Percentiles rank a stretch among this genome's conserved stretches.
Evolutionary conservation across 1,140 invertebrate genomes (phyloP).

Genomic region (Popillia japonica): DNA sequence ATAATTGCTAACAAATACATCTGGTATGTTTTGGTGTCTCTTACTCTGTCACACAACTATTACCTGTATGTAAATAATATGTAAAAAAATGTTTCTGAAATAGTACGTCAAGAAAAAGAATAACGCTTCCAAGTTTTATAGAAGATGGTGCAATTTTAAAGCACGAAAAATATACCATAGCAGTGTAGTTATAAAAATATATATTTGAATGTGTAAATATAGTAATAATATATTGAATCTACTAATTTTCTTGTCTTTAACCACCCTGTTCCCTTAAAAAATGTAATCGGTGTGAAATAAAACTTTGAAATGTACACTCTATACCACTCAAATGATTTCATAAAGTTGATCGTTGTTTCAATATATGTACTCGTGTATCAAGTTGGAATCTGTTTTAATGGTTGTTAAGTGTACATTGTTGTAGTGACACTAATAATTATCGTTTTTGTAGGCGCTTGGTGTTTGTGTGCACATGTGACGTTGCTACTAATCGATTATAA

Average conservation of each 20-base stretch:
- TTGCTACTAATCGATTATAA: background rate
- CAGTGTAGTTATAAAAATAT: slow-evolving; percentile 32
- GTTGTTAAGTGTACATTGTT: background rate
- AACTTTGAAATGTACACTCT: background rate
- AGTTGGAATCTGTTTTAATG: background rate
- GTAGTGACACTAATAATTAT: background rate
- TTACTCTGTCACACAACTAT: background rate
- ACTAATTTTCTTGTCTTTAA: slow-evolving; percentile 39
- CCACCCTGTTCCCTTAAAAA: slow-evolving; percentile 7
- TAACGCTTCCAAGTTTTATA: slow-evolving; percentile 36
- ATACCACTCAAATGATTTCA: background rate
- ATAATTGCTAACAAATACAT: background rate
- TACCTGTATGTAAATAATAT: slow-evolving; percentile 40
- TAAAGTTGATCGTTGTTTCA: background rate
- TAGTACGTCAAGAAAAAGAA: slow-evolving; percentile 30
- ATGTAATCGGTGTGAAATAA: background rate
- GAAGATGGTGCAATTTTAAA: slow-evolving; percentile 22
- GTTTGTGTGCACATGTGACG: slow-evolving; percentile 3
- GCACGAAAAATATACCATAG: background rate
- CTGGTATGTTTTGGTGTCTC: background rate
- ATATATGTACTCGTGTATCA: background rate
- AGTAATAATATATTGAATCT: slow-evolving; percentile 40
- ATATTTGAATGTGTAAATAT: slow-evolving; percentile 44
- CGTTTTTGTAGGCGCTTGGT: background rate
- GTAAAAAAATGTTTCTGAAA: slow-evolving; percentile 5